These are phyloP conservation scores for Myioborus melanocephalus DNA, from an alignment of 2,797 vertebrate species.

Conservation along the genomic window DNA sequence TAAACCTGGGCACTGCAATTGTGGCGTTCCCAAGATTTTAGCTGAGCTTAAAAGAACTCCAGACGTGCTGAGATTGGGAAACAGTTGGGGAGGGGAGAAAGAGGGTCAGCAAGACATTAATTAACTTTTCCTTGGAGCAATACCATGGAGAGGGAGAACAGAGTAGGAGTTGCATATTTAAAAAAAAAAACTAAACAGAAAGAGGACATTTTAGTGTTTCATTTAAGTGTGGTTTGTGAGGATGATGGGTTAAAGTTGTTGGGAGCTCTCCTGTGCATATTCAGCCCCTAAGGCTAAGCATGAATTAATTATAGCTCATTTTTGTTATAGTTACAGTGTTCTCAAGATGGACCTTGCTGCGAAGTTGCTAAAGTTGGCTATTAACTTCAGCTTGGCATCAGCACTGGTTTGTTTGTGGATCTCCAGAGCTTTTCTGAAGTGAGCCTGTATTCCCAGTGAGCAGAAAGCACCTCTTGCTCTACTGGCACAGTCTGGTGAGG, in stretches of 20 bases:
- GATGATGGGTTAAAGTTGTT: neutral
- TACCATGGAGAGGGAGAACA: neutral
- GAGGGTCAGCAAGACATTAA: neutral
- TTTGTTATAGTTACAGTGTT: neutral
- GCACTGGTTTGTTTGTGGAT: neutral
- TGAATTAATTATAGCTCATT: constrained; percentile 22
- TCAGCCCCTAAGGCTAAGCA: neutral
- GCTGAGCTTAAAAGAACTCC: constrained; percentile 4
- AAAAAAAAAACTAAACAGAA: neutral
- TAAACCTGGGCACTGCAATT: neutral
- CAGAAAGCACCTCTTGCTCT: neutral
- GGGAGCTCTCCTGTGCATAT: neutral
- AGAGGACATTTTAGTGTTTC: neutral
- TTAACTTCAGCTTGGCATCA: neutral
- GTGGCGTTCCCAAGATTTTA: neutral
- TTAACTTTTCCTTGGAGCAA: neutral
- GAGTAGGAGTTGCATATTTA: neutral
- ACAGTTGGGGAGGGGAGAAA: neutral
- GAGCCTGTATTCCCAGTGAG: neutral
- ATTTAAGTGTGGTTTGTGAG: neutral
- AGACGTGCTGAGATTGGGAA: neutral
- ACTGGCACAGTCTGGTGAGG: accelerated
- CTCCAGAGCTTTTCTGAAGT: neutral
- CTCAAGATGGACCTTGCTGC: neutral
- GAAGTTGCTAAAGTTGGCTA: neutral